phyloP scores from a whole-genome alignment of 2,888 invertebrate species.

The Diaprepes abbreviatus region DNA sequence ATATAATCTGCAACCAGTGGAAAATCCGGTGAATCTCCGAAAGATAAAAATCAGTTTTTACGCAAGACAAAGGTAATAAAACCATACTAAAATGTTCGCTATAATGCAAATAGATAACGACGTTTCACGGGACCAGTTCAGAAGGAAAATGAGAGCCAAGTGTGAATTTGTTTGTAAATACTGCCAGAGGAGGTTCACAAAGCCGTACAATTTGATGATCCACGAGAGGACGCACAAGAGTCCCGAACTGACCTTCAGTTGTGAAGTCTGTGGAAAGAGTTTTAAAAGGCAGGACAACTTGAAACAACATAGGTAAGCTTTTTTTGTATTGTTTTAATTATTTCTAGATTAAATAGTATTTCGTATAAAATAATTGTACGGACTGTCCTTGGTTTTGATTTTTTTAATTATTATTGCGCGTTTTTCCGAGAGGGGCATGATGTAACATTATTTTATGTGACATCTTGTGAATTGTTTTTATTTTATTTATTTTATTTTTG shows the following conservation, averaged over 20 bases:
- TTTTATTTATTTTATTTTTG: no score
- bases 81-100: conserved; percentile 81
- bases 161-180: conserved; percentile 99
- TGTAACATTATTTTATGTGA: no score
- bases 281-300: conserved; percentile 98
- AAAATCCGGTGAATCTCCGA: conserved; percentile 42
- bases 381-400: no score
- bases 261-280: conserved; percentile 97
- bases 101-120: conserved; percentile 92
- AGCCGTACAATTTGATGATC: conserved; percentile 98
- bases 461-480: no score
- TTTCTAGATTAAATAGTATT: no score
- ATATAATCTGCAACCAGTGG: conserved; percentile 27
- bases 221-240: conserved; percentile 99
- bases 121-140: conserved; percentile 87
- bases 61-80: conserved; percentile 29
- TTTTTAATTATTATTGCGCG: no score
- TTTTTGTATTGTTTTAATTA: background rate
- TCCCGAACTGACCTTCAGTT: conserved; percentile 95
- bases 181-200: conserved; percentile 97
- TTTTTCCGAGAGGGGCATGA: no score
- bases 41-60: conserved; percentile 38
- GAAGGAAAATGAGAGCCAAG: conserved; percentile 91
- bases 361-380: no score
- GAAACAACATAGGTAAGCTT: conserved; percentile 88